Evolutionary conservation across 2,113 vertebrate genomes (phyloP), one percentile per base, ranked within the genome.

Genomic region (Taxidea taxus): DNA sequence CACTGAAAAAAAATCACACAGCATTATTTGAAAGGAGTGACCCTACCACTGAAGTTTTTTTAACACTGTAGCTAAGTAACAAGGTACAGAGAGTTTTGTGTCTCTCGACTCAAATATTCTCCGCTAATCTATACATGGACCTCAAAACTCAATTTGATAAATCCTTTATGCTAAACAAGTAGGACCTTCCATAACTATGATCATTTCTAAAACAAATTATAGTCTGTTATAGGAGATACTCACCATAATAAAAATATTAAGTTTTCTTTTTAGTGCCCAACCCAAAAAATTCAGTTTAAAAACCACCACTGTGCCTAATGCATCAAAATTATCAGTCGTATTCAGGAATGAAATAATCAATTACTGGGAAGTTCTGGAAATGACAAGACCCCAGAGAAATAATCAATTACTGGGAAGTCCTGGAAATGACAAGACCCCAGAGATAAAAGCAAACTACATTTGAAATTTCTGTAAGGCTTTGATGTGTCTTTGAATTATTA

Each of bases 401-500:
- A 85, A 49, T 9, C 23, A 93, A 34, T 75, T 23, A 56, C 39
- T 77, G 6, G 27, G 66, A 95, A 92, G 39, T 78, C 51, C 62
- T 90, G 18, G 37, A 31, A 92, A 92, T 87, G 31, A 51, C 37
- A 90, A 91, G 80, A 39, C 25, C 10, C 74, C 77, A 84, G n/a
- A 82, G 39, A 94, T 58, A 54, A 95, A 91, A 82, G 77, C 47
- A 93, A 87, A 56, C 20, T 77, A 78, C 39, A 58, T 95, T 88
- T 86, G 39, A 92, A 89, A 92, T 66, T 77, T 91, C 66, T 82
- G 39, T 75, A 95, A 93, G 49, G 44, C 39, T 89, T 90, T 96
- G 20, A 72, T 70, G n/a, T 81, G 49, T 44, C 58, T 96, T 93
- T 95, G 70, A 92, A 97, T 94, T 92, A 70, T 62, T 82, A 90